These are phyloP conservation scores for Salvelinus fontinalis DNA, from an alignment of 2,113 vertebrate genomes.

Conservation along the genomic window DNA sequence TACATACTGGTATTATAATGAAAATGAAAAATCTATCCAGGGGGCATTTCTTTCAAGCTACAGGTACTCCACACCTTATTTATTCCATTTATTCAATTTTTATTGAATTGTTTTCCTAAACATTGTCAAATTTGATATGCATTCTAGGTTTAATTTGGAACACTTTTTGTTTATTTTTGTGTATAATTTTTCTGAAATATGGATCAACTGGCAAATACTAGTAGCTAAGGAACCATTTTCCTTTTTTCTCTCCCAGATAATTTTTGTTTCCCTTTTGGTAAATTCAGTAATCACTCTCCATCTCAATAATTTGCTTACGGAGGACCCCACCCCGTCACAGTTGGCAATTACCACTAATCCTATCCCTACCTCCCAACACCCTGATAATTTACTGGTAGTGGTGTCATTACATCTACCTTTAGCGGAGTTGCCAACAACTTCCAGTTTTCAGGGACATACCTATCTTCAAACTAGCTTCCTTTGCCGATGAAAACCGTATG, in stretches of 20 bases:
- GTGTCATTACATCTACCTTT: constrained; percentile 25
- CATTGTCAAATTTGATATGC: not conserved
- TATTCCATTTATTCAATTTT: not conserved
- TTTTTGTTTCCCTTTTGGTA: constrained; percentile 54
- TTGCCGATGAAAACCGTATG: no score
- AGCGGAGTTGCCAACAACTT: no score
- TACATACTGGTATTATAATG: not conserved
- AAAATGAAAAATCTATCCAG: not conserved
- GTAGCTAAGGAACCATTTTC: not conserved
- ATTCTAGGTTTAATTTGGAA: no score
- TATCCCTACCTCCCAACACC: constrained; percentile 51
- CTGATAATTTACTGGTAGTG: constrained; percentile 61
- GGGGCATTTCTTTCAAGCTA: not conserved
- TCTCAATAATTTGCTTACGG: constrained; percentile 57
- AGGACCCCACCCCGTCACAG: constrained; percentile 51
- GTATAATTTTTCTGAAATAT: no score
- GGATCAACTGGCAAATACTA: no score
- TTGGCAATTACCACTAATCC: constrained; percentile 69
- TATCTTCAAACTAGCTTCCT: no score
- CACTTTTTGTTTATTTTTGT: no score
- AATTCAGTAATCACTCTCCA: constrained; percentile 65
- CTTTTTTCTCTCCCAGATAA: constrained; percentile 20
- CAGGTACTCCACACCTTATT: not conserved
- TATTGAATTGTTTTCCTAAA: not conserved
- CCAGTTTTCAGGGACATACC: no score